These are phyloP conservation scores for Trachelus stipa DNA, from an alignment of 2,888 invertebrate species.

Conservation along the genomic window DNA sequence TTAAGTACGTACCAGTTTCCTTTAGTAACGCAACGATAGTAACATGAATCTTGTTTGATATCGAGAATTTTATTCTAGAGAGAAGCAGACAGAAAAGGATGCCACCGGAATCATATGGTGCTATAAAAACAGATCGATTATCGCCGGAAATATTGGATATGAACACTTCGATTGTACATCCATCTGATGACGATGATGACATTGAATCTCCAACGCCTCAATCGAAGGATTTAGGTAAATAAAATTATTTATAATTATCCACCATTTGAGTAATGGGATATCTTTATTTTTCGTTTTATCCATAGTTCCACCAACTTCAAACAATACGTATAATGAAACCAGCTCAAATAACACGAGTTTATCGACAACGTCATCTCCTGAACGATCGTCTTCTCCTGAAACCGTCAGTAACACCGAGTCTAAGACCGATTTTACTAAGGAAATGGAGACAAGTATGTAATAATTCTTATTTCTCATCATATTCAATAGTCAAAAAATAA, in stretches of 20 bases:
- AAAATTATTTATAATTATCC: slow-evolving; percentile 20
- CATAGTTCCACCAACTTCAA: not conserved
- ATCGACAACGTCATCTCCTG: slow-evolving; percentile 2
- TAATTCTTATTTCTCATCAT: not conserved
- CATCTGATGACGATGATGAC: slow-evolving; percentile 26
- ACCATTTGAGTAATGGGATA: not conserved
- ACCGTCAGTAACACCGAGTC: too few species aligned
- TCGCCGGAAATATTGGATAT: slow-evolving; percentile 29
- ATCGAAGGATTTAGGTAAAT: slow-evolving; percentile 11
- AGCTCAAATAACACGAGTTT: not conserved
- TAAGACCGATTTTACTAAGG: too few species aligned
- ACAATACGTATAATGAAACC: not conserved
- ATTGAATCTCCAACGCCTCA: not conserved
- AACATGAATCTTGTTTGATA: too few species aligned
- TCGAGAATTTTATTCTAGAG: too few species aligned
- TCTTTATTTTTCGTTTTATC: too few species aligned
- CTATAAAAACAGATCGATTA: too few species aligned
- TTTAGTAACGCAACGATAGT: not conserved
- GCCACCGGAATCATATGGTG: too few species aligned
- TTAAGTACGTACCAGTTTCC: not conserved
- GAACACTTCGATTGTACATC: slow-evolving; percentile 23
- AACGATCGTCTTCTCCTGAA: not conserved
- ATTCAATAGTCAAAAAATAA: too few species aligned
- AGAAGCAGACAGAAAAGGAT: too few species aligned
- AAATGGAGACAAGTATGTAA: not conserved